These are phyloP conservation scores for Poeciliopsis retropinna DNA, from an alignment of 2,113 vertebrate species.

Conservation along the genomic window DNA sequence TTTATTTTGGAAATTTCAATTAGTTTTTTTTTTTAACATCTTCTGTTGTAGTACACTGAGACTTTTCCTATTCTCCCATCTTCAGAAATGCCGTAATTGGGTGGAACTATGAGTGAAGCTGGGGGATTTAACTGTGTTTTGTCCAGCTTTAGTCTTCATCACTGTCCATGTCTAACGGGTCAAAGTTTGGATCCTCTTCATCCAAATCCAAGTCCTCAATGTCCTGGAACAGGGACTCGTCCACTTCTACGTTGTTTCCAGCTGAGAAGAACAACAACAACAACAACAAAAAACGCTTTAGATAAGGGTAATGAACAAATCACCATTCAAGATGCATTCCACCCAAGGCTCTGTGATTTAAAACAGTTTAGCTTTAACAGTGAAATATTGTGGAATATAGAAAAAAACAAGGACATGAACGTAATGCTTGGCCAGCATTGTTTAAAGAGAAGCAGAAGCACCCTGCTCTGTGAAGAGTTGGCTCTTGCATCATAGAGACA, in stretches of 20 bases:
- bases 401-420: too few species aligned
- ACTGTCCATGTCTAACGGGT: slow-evolving; percentile 88
- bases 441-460: background rate
- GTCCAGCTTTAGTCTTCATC: slow-evolving; percentile 80
- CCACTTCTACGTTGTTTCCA: slow-evolving; percentile 95
- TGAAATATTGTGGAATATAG: background rate
- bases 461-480: background rate
- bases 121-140: background rate
- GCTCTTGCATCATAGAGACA: too few species aligned
- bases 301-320: background rate
- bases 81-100: background rate
- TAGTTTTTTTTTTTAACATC: background rate
- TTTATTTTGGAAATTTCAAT: background rate
- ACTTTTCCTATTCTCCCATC: background rate
- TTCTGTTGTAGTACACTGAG: background rate
- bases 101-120: background rate
- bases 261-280: slow-evolving; percentile 74
- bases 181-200: slow-evolving; percentile 92
- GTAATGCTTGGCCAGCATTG: background rate
- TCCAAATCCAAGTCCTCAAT: slow-evolving; percentile 96
- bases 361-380: background rate
- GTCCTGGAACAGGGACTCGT: slow-evolving; percentile 97
- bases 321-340: background rate
- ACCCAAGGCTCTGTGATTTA: background rate
- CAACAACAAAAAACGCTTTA: background rate